Base-by-base conservation (phyloP, 2,797 vertebrate species). In the Calcarius lapponicus region DNA sequence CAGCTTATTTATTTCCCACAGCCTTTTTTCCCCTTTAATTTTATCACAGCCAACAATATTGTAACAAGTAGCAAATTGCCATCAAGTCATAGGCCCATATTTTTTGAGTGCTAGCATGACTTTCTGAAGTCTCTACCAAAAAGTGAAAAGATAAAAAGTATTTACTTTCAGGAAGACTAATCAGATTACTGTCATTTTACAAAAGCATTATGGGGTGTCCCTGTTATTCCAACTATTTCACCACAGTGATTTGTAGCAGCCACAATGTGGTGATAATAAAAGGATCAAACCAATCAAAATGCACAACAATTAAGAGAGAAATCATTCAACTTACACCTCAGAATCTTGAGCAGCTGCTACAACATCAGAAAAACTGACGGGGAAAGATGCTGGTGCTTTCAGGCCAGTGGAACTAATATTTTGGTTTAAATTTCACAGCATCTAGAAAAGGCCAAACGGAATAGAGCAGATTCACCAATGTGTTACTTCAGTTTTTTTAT, bases 401-500 rank as follows among this genome's bases (percentile, higher is more conserved):
- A 57, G 57, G 32, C 8, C 47, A 66, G 34, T 34, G 34, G 69
- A 92, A 83, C 74, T 72, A 78, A 42, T 74, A 58, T 57, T 90
- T 93, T 71, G 53, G 18, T 72, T 95, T 91, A 50, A 85, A 80
- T 80, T 90, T 88, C 61, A 90, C 87, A 80, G 61, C 64, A 58
- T 56, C 62, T 66, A 62, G 48, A 88, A 90, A 81, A 88, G 29
- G 62, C 38, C 61, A 93, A 83, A 80, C 36, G 65, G 28, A 75
- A 62, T 3, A 57, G 5, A 80, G 34, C 17, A 86, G 21, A 80
- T 53, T 67, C 61, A 78, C 34, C 50, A 40, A 22, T 3, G 12
- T 31, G 19, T 64, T 43, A 45, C 9, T 76, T 87, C 51, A 24
- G 29, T n/a, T 71, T 71, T 64, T 56, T 42, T 62, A 45, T 34